Percentiles rank a stretch among this genome's conserved stretches.
These are phyloP conservation scores for Melanargia galathea DNA, from an alignment of 2,888 invertebrate genomes.

Conservation along the genomic window DNA sequence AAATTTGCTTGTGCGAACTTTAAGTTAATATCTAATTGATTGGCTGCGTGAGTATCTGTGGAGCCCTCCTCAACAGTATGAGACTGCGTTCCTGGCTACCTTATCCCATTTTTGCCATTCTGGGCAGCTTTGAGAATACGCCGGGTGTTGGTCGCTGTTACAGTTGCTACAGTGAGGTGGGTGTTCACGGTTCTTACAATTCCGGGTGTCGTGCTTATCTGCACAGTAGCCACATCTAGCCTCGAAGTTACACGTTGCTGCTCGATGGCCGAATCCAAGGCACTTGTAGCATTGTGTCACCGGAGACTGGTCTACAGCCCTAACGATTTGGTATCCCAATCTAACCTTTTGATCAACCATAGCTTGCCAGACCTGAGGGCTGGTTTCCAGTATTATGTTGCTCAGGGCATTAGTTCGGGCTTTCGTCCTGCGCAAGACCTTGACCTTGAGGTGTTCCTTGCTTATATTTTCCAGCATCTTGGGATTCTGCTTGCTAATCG, in stretches of 20 bases:
- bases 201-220: not conserved
- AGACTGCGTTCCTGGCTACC: not conserved
- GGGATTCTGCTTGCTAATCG: not conserved
- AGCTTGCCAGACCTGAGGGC: not conserved
- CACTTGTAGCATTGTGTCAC: not conserved
- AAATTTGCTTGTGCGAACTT: too few relatives aligned
- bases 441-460: not conserved
- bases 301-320: not conserved
- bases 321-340: not conserved
- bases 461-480: not conserved
- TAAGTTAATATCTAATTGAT: too few relatives aligned
- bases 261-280: not conserved
- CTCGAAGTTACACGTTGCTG: not conserved
- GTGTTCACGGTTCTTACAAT: not conserved
- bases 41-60: too few relatives aligned
- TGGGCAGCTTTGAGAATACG: not conserved
- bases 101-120: conserved; percentile 14
- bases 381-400: not conserved
- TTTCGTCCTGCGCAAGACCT: not conserved
- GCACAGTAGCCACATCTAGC: not conserved
- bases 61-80: not conserved
- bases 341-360: not conserved
- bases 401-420: not conserved
- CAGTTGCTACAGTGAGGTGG: not conserved
- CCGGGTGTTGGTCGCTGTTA: not conserved